phyloP scores from a whole-genome alignment of 2,797 vertebrate genomes.

The Natrix natrix region DNA sequence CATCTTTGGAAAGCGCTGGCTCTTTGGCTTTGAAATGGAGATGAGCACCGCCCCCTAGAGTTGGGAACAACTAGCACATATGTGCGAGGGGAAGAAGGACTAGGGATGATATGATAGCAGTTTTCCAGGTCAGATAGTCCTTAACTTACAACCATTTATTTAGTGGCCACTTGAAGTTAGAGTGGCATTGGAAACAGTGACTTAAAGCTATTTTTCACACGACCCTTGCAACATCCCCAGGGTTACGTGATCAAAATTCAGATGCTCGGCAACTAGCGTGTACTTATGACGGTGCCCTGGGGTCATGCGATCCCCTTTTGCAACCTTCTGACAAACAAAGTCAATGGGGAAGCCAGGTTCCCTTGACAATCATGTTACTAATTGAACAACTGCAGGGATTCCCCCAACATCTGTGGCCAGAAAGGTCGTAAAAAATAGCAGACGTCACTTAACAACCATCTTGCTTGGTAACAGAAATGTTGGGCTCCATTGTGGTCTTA shows the following conservation, averaged over 20 bases:
- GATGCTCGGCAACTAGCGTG: background rate
- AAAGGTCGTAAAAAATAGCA: background rate
- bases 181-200: background rate
- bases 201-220: background rate
- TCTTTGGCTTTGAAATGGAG: no score
- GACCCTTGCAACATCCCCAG: background rate
- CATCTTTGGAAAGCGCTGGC: no score
- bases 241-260: background rate
- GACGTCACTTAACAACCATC: background rate
- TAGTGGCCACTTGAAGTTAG: background rate
- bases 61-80: no score
- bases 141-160: background rate
- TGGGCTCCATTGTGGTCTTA: background rate
- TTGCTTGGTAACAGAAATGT: background rate
- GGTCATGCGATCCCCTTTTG: background rate
- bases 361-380: background rate
- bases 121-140: background rate
- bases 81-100: background rate
- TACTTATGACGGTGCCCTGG: background rate
- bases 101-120: background rate
- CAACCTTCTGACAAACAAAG: no score
- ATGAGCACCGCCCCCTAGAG: no score
- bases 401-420: background rate
- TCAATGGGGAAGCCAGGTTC: background rate
- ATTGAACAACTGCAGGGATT: no score